phyloP scores from a whole-genome alignment of 2,797 vertebrate genomes.

The Anolis apletophallus region DNA sequence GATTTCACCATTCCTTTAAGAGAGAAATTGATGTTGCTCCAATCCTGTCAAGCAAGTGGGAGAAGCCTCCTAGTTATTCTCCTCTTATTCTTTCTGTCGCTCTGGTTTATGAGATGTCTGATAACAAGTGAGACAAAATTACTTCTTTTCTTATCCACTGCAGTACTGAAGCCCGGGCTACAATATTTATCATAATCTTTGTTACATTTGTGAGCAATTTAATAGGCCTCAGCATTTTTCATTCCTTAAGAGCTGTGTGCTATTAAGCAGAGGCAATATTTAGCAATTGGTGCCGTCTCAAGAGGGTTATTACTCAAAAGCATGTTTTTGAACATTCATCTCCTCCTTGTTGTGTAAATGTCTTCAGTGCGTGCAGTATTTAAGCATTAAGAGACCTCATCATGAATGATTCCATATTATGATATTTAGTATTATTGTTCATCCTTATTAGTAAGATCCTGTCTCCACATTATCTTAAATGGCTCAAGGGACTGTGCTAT shows the following conservation, averaged over 20 bases:
- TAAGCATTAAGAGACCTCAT: constrained; percentile 56
- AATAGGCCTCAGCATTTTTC: constrained; percentile 63
- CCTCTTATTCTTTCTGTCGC: constrained; percentile 39
- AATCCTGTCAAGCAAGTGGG: constrained; percentile 38
- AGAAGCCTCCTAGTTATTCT: constrained; percentile 38
- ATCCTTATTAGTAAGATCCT: constrained; percentile 59
- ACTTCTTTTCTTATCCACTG: constrained; percentile 45
- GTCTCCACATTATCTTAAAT: constrained; percentile 40
- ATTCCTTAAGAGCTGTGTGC: constrained; percentile 65
- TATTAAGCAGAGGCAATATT: constrained; percentile 72
- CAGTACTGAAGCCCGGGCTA: constrained; percentile 47
- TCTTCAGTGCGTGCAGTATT: constrained; percentile 67
- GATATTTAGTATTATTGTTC: constrained; percentile 66
- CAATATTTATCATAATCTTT: constrained; percentile 69
- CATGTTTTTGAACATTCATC: constrained; percentile 70
- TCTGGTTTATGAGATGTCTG: constrained; percentile 40
- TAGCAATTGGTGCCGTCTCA: constrained; percentile 65
- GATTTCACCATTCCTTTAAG: constrained; percentile 38
- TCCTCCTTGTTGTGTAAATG: constrained; percentile 70
- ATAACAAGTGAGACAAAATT: constrained; percentile 53
- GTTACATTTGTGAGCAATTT: constrained; percentile 64
- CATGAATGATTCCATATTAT: constrained; percentile 58
- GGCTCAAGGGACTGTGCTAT: constrained; percentile 17
- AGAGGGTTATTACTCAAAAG: constrained; percentile 73
- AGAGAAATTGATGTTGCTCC: constrained; percentile 37